Conservation (phyloP, 1,140 invertebrate species). For the Rhizoglyphus robini region DNA sequence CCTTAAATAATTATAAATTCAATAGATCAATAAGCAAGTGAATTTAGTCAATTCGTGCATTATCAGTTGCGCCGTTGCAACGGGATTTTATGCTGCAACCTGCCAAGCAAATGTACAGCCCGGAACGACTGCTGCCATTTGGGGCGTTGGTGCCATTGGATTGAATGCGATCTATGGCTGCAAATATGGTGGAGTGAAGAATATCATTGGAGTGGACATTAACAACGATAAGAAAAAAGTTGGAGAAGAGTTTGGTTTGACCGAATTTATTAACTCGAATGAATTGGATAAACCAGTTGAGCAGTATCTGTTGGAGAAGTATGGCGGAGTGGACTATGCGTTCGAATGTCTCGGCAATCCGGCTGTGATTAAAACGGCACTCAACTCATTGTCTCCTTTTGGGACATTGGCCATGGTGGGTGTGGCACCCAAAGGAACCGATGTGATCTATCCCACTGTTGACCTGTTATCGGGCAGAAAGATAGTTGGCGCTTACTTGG, state of each 20-base stretch:
- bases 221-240: no score
- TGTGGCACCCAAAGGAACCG: slow-evolving; percentile 52
- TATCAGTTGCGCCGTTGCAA: background rate
- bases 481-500: slow-evolving; percentile 89
- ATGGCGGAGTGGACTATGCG: no score
- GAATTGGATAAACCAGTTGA: slow-evolving; percentile 38
- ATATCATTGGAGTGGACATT: slow-evolving; percentile 85
- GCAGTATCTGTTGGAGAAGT: slow-evolving; percentile 43
- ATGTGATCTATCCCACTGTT: slow-evolving; percentile 74
- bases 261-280: slow-evolving; percentile 73
- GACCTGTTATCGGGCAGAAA: slow-evolving; percentile 81
- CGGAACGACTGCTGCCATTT: slow-evolving; percentile 47
- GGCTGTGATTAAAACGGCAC: slow-evolving; percentile 39
- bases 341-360: slow-evolving; percentile 41
- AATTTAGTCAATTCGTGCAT: background rate
- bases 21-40: background rate
- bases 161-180: slow-evolving; percentile 83
- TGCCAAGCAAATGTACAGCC: slow-evolving; percentile 38
- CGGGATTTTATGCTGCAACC: background rate
- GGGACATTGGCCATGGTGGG: slow-evolving; percentile 90
- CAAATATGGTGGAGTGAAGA: slow-evolving; percentile 68
- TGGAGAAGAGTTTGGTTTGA: slow-evolving; percentile 74
- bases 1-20: background rate
- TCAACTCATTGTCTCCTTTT: slow-evolving; percentile 96
- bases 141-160: slow-evolving; percentile 89